Evolutionary conservation across 1,140 invertebrate genomes (phyloP), one percentile per base, ranked within the genome.

Genomic region (Panagrolaimus sp.): DNA sequence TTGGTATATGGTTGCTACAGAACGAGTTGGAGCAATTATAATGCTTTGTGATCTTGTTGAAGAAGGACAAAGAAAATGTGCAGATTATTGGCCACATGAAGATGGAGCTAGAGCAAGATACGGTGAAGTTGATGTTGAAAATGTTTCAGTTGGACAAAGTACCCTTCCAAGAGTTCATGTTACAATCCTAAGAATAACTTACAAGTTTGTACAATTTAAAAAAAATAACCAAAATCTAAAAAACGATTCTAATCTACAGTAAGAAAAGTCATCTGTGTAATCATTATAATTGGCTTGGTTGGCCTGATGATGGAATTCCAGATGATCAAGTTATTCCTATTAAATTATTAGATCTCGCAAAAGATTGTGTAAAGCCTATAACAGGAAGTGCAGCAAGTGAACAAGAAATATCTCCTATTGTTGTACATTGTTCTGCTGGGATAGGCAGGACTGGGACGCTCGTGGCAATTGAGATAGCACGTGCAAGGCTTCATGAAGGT

Each of bases 371-470:
- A 20, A 57, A 20, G 4, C 51, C 51, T 11, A 16, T 57, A 4
- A 57, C 20, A 20, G 9, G 27, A 4, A 25, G 20, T 11, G 11
- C 20, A 4, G 51, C 20, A 25, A 27, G 20, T 11, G 20, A 27
- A 2, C 20, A 57, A 27, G 20, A 20, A 11, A 20, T 27, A 8
- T n/a, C 27, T 2, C 93, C 93, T 3, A 94, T 97, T 78, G 88
- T 96, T 51, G 92, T 96, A 42, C 93, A 96, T 83, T 96, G 93
- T 84, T 93, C 91, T 81, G 93, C 94, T 65, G 95, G 94, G 13
- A 96, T 98, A 77, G 94, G 95, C 53, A 87, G 94, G 77, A 96
- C 95, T 86, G 93, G 93, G 0, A 66, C 72, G 5, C 43, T 73
- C 2, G 72, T 73, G 4, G 63, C 67, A 43, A 67, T 73, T 31